Evolutionary conservation across 2,113 vertebrate species (phyloP).

Genomic region (Amphilophus citrinellus): DNA sequence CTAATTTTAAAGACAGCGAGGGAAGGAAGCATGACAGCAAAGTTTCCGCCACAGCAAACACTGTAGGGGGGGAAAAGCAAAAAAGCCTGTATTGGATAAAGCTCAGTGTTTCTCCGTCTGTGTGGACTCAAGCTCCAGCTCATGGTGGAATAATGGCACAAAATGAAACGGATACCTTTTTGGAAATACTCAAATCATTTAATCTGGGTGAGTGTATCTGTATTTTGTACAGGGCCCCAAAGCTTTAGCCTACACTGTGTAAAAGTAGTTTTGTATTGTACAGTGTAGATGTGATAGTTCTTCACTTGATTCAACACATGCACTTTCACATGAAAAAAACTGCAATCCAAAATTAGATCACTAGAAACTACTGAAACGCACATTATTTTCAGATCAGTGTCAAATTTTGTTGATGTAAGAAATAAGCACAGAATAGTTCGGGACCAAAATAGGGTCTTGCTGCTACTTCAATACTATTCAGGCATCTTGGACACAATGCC

Average conservation of each 20-base stretch:
- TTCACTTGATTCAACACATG: background rate
- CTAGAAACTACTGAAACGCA: background rate
- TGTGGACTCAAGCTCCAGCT: constrained; percentile 27
- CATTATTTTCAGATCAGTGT: background rate
- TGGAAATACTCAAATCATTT: constrained; percentile 76
- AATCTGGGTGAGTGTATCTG: constrained; percentile 75
- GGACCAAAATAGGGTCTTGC: background rate
- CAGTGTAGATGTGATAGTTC: background rate
- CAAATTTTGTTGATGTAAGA: background rate
- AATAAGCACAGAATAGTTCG: background rate
- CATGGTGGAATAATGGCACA: constrained; percentile 87
- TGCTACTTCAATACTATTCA: background rate
- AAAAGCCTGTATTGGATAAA: constrained; percentile 67
- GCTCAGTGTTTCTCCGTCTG: constrained; percentile 38
- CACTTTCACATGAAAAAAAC: background rate
- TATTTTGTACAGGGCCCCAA: background rate
- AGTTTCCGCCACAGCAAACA: constrained; percentile 89
- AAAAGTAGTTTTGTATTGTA: background rate
- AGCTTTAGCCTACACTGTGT: background rate
- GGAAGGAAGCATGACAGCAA: constrained; percentile 94
- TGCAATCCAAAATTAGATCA: background rate
- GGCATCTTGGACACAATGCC: background rate
- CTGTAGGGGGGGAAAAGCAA: constrained; percentile 25
- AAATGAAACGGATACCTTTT: constrained; percentile 74
- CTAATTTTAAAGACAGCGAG: constrained; percentile 91